These are phyloP conservation scores for Drosophila emarginata DNA, from an alignment of 2,888 invertebrate species.

Conservation along the genomic window DNA sequence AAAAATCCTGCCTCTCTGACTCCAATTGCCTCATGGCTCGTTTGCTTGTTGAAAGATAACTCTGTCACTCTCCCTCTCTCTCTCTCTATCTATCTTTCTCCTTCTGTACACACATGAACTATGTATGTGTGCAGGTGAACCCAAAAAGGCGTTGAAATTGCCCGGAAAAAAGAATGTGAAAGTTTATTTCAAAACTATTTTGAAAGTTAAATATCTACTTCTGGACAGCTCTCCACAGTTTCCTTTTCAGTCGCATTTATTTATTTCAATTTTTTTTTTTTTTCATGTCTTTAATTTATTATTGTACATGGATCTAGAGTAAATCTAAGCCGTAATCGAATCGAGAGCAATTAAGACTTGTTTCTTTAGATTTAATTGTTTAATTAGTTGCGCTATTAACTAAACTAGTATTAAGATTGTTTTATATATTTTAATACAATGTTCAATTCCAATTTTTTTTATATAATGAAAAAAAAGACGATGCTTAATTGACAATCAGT, in stretches of 20 bases:
- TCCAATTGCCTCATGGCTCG: constrained; percentile 56
- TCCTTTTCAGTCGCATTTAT: background rate
- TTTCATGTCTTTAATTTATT: background rate
- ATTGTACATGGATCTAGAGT: background rate
- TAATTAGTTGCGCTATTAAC: no score
- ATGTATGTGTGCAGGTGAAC: constrained; percentile 56
- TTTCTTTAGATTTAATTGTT: no score
- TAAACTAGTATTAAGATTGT: no score
- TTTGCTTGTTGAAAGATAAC: constrained; percentile 67
- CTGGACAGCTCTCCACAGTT: background rate
- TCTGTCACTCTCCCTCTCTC: constrained; percentile 37
- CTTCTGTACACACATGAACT: background rate
- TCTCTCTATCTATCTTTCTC: constrained; percentile 31
- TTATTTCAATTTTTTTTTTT: background rate
- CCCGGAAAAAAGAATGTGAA: constrained; percentile 23
- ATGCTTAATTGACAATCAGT: no score
- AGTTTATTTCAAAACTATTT: constrained; percentile 3
- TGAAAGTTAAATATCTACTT: constrained; percentile 6
- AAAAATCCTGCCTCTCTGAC: constrained; percentile 30
- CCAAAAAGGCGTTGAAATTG: constrained; percentile 9
- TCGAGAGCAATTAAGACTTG: no score
- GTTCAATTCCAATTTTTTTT: no score
- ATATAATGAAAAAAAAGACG: no score
- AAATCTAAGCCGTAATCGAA: no score
- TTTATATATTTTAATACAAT: no score